A percentile compares a stretch with the other conserved stretches of the same genome.
phyloP scores from a whole-genome alignment of 2,113 vertebrate genomes.

The Nyctibius bracteatus region DNA sequence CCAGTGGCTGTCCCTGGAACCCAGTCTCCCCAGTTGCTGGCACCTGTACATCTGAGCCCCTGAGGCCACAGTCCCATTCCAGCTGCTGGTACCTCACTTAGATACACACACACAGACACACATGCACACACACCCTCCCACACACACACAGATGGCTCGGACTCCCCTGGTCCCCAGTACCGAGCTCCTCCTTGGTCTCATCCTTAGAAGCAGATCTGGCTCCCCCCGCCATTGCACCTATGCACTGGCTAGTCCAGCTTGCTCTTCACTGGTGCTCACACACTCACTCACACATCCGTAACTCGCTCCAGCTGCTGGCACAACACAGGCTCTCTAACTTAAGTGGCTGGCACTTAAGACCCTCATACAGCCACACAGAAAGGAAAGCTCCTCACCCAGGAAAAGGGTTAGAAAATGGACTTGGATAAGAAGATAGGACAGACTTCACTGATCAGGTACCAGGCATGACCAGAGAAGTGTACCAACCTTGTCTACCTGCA shows the following conservation, averaged over 20 bases:
- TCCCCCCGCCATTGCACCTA: neutral
- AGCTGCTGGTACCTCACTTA: neutral
- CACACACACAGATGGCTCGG: neutral
- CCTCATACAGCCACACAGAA: neutral
- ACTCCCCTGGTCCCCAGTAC: neutral
- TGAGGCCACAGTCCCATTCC: accelerated
- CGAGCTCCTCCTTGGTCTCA: neutral
- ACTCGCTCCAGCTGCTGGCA: neutral
- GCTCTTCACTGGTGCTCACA: neutral
- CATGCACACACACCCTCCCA: neutral
- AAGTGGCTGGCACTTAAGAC: neutral
- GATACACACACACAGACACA: neutral
- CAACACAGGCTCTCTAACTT: neutral
- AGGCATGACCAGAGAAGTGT: neutral
- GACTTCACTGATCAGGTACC: neutral
- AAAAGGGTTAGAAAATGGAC: neutral
- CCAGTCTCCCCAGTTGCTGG: neutral
- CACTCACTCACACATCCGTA: neutral
- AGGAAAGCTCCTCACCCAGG: neutral
- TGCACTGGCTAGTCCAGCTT: neutral
- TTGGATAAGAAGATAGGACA: neutral
- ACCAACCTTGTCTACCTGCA: neutral
- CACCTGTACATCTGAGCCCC: neutral
- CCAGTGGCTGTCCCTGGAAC: neutral
- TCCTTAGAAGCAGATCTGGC: neutral